Evolutionary conservation across 2,888 invertebrate genomes (phyloP).

Genomic region (Desoria tigrina): DNA sequence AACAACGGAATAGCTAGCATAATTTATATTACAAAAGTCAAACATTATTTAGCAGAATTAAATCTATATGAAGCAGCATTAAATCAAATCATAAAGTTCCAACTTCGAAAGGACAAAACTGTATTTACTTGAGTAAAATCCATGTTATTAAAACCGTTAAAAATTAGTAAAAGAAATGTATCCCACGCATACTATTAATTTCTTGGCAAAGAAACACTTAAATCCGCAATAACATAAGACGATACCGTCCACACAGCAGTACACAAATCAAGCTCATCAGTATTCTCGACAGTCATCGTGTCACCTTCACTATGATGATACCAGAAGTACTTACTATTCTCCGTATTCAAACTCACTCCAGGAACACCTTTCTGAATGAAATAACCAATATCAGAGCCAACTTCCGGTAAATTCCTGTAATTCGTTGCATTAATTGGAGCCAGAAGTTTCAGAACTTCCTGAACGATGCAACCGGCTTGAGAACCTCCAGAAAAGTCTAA

Average conservation of each 20-base stretch:
- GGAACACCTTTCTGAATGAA: conserved; percentile 70
- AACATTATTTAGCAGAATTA: too few relatives aligned
- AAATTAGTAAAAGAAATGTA: too few relatives aligned
- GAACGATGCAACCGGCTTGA: conserved; percentile 67
- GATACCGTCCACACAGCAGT: conserved; percentile 77
- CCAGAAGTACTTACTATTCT: conserved; percentile 65
- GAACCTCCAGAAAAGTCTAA: conserved; percentile 66
- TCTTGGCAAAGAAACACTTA: conserved; percentile 71
- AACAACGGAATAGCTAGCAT: too few relatives aligned
- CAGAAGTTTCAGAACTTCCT: conserved; percentile 69
- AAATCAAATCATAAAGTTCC: too few relatives aligned
- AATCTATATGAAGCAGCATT: too few relatives aligned
- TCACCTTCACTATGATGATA: conserved; percentile 79
- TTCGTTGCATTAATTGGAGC: conserved; percentile 65
- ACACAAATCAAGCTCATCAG: conserved; percentile 69
- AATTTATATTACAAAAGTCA: too few relatives aligned
- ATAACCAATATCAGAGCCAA: conserved; percentile 69
- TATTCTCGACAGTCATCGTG: conserved; percentile 72
- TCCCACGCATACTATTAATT: too few relatives aligned
- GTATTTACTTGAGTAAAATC: too few relatives aligned
- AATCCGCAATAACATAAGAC: conserved; percentile 74
- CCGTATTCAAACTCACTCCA: conserved; percentile 67
- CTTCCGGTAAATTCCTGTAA: conserved; percentile 60
- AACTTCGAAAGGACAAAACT: too few relatives aligned
- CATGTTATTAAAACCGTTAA: too few relatives aligned